A percentile compares a stretch with the other conserved stretches of the same genome.
These are phyloP conservation scores for Dastarcus helophoroides DNA, from an alignment of 2,888 invertebrate species.

Conservation along the genomic window DNA sequence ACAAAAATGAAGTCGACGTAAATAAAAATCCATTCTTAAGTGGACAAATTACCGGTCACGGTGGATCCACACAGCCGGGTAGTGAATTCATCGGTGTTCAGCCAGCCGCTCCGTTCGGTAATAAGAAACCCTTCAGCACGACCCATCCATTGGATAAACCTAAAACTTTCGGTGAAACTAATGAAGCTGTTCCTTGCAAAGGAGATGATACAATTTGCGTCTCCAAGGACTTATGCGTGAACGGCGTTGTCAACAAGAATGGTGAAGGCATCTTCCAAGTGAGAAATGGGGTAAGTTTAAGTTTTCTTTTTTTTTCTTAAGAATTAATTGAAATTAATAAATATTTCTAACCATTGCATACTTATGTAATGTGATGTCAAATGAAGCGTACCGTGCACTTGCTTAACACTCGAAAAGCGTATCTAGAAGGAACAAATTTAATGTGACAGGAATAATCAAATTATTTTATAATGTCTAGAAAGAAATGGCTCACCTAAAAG, in stretches of 20 bases:
- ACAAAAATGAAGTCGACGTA: slow-evolving; percentile 20
- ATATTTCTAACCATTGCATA: too few relatives aligned
- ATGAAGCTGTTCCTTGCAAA: slow-evolving; percentile 38
- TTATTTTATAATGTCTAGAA: too few relatives aligned
- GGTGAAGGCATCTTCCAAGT: slow-evolving; percentile 41
- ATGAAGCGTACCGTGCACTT: too few relatives aligned
- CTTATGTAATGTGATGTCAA: too few relatives aligned
- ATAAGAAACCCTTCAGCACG: slow-evolving; percentile 14
- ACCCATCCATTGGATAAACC: too few relatives aligned
- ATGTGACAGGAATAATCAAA: too few relatives aligned
- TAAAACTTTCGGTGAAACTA: too few relatives aligned
- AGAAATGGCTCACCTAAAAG: too few relatives aligned
- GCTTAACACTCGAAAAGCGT: too few relatives aligned
- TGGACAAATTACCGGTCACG: slow-evolving; percentile 24
- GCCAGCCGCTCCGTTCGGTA: slow-evolving; percentile 24
- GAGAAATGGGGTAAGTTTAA: slow-evolving; percentile 45
- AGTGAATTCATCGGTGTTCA: slow-evolving; percentile 34
- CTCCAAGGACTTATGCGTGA: slow-evolving; percentile 45
- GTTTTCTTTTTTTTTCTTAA: too few relatives aligned
- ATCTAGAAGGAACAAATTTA: too few relatives aligned
- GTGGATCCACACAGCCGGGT: slow-evolving; percentile 25
- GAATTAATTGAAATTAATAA: too few relatives aligned
- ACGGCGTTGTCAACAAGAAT: slow-evolving; percentile 46
- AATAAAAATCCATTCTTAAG: slow-evolving; percentile 27
- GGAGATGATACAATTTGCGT: slow-evolving; percentile 52